phyloP scores from a whole-genome alignment of 2,797 vertebrate genomes.

The Parauchenoglanis punctatus region DNA sequence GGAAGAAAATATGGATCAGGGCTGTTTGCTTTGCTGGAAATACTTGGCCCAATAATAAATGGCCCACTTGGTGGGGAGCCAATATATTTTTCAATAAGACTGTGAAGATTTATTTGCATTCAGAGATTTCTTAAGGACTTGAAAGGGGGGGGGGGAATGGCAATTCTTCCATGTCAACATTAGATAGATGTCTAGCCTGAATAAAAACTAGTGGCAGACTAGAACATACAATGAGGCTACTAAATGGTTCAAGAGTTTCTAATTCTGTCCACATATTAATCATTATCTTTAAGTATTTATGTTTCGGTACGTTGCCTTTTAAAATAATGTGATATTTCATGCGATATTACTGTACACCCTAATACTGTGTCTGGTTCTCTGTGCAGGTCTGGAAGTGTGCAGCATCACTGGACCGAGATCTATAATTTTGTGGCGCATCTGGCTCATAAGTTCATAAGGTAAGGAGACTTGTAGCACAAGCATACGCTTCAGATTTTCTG shows the following conservation, averaged over 20 bases:
- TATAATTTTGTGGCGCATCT: conserved; percentile 96
- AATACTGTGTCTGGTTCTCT: conserved; percentile 52
- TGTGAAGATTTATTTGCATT: background rate
- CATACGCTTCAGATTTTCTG: background rate
- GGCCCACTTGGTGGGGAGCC: background rate
- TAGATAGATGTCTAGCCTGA: background rate
- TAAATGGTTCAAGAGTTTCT: too few relatives aligned
- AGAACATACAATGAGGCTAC: background rate
- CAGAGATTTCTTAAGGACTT: background rate
- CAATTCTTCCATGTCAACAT: background rate
- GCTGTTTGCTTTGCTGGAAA: conserved; percentile 22
- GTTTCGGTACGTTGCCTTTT: background rate
- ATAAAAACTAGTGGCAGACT: background rate
- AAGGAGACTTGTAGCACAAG: conserved; percentile 34
- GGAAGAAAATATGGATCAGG: background rate
- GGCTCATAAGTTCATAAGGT: conserved; percentile 97
- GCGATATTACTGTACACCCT: background rate
- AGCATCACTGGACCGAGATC: conserved; percentile 97
- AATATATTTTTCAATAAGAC: background rate
- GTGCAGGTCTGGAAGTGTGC: conserved; percentile 92
- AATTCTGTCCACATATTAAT: too few relatives aligned
- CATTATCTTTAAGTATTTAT: background rate
- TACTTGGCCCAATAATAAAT: conserved; percentile 1
- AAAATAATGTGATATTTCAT: background rate
- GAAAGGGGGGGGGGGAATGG: background rate